Conservation (phyloP, 2,888 invertebrate genomes). For the Stenodera caucasica region DNA sequence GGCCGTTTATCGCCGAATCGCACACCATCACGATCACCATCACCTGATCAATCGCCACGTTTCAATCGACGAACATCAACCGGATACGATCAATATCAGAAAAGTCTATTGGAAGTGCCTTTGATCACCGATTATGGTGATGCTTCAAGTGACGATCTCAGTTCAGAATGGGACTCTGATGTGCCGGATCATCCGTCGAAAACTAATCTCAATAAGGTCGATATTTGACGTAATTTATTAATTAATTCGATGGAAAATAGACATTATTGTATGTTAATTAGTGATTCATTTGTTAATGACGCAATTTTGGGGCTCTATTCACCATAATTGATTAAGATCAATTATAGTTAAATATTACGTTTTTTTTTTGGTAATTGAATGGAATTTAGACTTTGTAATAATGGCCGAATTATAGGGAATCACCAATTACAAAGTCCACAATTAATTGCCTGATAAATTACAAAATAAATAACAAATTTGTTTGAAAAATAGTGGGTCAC, state of each 20-base stretch:
- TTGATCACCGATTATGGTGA: conserved; percentile 80
- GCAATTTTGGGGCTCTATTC: too few relatives aligned
- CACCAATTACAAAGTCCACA: too few relatives aligned
- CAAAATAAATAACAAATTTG: too few relatives aligned
- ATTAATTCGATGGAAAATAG: background rate
- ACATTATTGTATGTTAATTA: background rate
- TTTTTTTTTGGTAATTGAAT: too few relatives aligned
- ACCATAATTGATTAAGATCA: too few relatives aligned
- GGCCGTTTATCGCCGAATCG: conserved; percentile 35
- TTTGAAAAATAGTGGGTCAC: too few relatives aligned
- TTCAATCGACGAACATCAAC: conserved; percentile 42
- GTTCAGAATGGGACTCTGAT: conserved; percentile 91
- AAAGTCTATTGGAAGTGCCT: conserved; percentile 75
- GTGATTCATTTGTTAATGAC: too few relatives aligned
- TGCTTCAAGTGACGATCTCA: conserved; percentile 88
- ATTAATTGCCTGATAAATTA: too few relatives aligned
- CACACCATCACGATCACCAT: conserved; percentile 44
- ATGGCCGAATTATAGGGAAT: too few relatives aligned
- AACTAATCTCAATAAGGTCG: conserved; percentile 30
- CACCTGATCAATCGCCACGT: conserved; percentile 39
- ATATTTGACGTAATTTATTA: background rate
- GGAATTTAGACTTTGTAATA: too few relatives aligned
- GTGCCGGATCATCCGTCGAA: conserved; percentile 63
- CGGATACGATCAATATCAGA: conserved; percentile 79
- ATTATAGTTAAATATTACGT: too few relatives aligned